Evolutionary conservation across 2,888 invertebrate species (phyloP).

Genomic region (Microdon myrmicae): DNA sequence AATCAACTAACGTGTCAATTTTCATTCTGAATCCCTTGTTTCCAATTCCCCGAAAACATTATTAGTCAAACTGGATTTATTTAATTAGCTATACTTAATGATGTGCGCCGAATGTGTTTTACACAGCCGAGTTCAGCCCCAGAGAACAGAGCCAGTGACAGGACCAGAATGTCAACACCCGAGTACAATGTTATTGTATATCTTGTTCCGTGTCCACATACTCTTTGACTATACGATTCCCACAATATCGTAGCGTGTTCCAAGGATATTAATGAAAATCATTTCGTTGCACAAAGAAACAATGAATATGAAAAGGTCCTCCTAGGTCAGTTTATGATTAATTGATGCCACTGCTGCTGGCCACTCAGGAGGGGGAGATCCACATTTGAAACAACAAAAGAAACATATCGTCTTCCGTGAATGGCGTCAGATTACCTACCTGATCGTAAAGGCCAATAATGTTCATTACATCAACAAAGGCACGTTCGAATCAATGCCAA

Average conservation of each 20-base stretch:
- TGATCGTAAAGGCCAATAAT: constrained; percentile 25
- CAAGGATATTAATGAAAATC: constrained; percentile 36
- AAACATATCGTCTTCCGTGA: constrained; percentile 35
- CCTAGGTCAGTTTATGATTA: constrained; percentile 52
- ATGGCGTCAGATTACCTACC: constrained; percentile 39
- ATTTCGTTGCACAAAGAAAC: constrained; percentile 34
- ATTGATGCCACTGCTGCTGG: constrained; percentile 45
- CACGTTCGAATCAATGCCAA: constrained; percentile 49
- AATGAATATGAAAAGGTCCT: constrained; percentile 39
- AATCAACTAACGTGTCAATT: too few species aligned
- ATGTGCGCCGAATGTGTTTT: constrained; percentile 6
- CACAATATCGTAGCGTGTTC: constrained; percentile 38
- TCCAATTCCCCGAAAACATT: constrained; percentile 23
- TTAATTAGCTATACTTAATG: constrained; percentile 16
- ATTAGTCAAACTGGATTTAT: constrained; percentile 31
- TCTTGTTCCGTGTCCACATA: constrained; percentile 14
- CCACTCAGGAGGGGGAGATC: constrained; percentile 10
- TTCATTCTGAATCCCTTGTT: too few species aligned
- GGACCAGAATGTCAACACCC: constrained; percentile 48
- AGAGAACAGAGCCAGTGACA: constrained; percentile 4
- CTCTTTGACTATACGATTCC: constrained; percentile 16
- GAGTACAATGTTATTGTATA: constrained; percentile 37
- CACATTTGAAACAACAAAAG: constrained; percentile 18
- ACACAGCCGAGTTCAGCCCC: constrained; percentile 13
- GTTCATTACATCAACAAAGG: constrained; percentile 49